Conservation (phyloP, 2,888 invertebrate species). For the Hyles lineata region DNA sequence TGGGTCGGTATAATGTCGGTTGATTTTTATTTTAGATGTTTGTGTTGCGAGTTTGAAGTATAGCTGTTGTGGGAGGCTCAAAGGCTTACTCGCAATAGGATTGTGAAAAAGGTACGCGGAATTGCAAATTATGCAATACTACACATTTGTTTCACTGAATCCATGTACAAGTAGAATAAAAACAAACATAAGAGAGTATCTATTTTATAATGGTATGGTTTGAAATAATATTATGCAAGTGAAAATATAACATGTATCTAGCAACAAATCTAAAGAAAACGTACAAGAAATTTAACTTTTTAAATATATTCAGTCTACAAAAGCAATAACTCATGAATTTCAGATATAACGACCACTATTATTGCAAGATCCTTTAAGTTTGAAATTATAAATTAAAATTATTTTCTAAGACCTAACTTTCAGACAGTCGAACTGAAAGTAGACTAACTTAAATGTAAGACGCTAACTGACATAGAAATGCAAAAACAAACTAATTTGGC, state of each 20-base stretch:
- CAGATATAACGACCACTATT: background rate
- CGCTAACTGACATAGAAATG: conserved; percentile 5
- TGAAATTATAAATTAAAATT: background rate
- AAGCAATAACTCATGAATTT: background rate
- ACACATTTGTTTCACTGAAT: no score
- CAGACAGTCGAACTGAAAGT: background rate
- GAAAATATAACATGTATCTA: background rate
- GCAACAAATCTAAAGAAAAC: background rate
- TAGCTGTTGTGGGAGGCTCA: no score
- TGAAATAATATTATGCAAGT: no score
- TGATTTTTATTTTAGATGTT: background rate
- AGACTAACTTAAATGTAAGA: background rate
- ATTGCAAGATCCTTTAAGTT: background rate
- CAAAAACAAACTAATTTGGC: conserved; percentile 30
- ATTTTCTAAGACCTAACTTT: background rate
- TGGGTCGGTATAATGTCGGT: background rate
- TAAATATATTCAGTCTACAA: no score
- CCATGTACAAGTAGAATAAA: no score
- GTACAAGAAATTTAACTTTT: no score
- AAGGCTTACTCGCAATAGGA: no score
- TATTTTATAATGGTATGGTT: no score
- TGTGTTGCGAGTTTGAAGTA: background rate
- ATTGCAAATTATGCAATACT: no score
- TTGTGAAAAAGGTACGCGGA: no score
- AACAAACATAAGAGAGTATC: no score